phyloP scores from a whole-genome alignment of 2,888 invertebrate genomes.

The Eristalis intricaria region DNA sequence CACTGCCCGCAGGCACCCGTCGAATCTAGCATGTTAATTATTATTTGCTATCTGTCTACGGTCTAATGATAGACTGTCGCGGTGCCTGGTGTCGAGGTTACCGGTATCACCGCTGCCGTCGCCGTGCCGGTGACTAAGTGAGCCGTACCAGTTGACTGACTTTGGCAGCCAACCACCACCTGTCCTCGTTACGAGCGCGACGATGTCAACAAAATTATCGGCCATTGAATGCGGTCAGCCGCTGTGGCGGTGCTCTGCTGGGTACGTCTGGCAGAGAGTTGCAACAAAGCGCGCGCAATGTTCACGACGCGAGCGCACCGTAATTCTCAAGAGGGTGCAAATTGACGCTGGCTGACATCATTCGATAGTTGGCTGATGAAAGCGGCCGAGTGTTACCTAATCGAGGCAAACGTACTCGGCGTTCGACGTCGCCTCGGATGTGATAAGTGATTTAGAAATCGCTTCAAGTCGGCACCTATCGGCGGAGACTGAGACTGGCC shows the following conservation, averaged over 20 bases:
- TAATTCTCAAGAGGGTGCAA: conserved; percentile 21
- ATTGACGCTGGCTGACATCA: conserved; percentile 31
- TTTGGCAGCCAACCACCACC: conserved; percentile 44
- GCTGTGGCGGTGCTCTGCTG: not conserved
- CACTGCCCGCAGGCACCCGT: not conserved
- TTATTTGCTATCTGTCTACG: conserved; percentile 61
- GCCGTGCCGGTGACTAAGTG: conserved; percentile 4
- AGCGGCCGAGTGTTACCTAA: conserved; percentile 28
- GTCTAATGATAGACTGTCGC: conserved; percentile 38
- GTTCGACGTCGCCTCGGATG: not conserved
- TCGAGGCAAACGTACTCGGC: conserved; percentile 6
- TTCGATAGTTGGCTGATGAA: conserved; percentile 38
- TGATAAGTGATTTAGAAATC: conserved; percentile 45
- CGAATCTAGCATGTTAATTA: conserved; percentile 30
- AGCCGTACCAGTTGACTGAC: conserved; percentile 35
- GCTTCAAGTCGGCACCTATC: conserved; percentile 21
- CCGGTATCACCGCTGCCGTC: no score
- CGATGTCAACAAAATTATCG: conserved; percentile 44
- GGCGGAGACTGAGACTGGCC: not conserved
- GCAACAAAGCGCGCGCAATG: not conserved
- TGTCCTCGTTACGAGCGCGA: conserved; percentile 28
- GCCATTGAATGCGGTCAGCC: conserved; percentile 56
- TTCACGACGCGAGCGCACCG: not conserved
- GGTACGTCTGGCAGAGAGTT: conserved; percentile 13
- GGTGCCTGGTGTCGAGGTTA: conserved; percentile 29